Conservation (phyloP, 1,140 invertebrate genomes). For the Bombus pyrosoma region DNA sequence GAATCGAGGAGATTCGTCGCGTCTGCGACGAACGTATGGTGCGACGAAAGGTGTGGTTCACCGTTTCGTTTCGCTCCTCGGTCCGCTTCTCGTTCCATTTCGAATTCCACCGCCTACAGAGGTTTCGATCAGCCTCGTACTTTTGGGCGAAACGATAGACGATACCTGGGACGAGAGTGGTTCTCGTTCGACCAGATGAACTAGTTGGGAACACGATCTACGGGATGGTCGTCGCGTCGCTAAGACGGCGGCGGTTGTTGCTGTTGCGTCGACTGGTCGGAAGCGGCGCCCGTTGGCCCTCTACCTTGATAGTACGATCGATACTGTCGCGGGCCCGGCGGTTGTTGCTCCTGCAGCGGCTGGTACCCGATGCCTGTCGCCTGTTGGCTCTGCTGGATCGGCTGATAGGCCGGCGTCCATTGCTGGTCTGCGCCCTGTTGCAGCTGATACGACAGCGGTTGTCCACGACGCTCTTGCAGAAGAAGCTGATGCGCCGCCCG, state of each 20-base stretch:
- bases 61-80: no score
- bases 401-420: conserved; percentile 59
- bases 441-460: conserved; percentile 76
- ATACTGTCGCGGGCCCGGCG: conserved; percentile 54
- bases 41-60: no score
- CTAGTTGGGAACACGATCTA: conserved; percentile 23
- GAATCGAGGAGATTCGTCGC: no score
- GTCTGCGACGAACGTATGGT: no score
- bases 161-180: background rate
- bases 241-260: conserved; percentile 74
- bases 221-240: conserved; percentile 19
- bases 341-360: conserved; percentile 71
- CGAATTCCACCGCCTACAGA: no score
- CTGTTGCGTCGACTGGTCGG: conserved; percentile 65
- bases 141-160: background rate
- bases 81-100: no score
- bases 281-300: conserved; percentile 41
- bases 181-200: conserved; percentile 28
- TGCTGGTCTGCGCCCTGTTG: conserved; percentile 73
- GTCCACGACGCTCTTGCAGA: conserved; percentile 83
- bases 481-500: conserved; percentile 89
- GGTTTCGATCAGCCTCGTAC: no score
- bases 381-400: conserved; percentile 50
- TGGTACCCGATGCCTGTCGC: conserved; percentile 71
- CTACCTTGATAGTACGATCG: conserved; percentile 66